Percentiles rank a stretch among this genome's conserved stretches.
phyloP scores from a whole-genome alignment of 1,140 invertebrate species.

The Hylyphantes graminicola region DNA sequence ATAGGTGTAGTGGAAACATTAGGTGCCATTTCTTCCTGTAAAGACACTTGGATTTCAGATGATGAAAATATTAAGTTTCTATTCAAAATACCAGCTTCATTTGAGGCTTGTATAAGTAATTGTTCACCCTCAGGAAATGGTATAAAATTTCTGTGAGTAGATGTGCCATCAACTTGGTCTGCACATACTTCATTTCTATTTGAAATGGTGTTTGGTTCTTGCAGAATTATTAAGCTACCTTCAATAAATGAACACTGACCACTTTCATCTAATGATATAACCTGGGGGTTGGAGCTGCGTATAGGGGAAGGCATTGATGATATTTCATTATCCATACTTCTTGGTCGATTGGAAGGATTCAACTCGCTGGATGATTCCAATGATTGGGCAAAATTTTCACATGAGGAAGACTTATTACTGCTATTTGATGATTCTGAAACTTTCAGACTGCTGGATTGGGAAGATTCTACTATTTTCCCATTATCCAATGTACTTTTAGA shows the following conservation, averaged over 20 bases:
- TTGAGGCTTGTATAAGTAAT: background rate
- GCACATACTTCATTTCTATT: conserved; percentile 1
- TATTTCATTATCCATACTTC: conserved; percentile 26
- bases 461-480: too few species aligned
- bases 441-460: too few species aligned
- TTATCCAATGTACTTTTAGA: background rate
- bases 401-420: too few species aligned
- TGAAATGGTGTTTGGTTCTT: background rate
- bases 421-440: too few species aligned
- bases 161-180: background rate
- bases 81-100: conserved; percentile 43
- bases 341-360: background rate
- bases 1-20: background rate
- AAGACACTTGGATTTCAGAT: background rate
- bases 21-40: background rate
- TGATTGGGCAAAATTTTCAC: background rate
- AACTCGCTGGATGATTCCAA: background rate
- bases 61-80: conserved; percentile 7
- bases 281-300: background rate
- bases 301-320: conserved; percentile 28
- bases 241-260: conserved; percentile 21
- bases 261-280: conserved; percentile 14
- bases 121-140: background rate
- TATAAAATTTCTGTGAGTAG: background rate
- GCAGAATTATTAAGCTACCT: background rate